phyloP scores from a whole-genome alignment of 2,113 vertebrate species.

The Proterorhinus semilunaris region DNA sequence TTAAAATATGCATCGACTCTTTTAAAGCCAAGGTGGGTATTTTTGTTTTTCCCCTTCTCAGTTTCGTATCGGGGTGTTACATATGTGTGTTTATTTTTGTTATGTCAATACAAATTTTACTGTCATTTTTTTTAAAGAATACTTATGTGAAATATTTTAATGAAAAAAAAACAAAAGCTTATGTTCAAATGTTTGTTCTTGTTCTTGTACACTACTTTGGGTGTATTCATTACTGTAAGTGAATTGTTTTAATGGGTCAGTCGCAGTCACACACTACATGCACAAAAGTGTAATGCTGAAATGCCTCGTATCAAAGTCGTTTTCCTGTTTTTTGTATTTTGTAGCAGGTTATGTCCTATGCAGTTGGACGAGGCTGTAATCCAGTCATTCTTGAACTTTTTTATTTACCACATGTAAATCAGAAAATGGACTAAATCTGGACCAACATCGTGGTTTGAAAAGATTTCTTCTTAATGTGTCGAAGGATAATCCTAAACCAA shows the following conservation, averaged over 20 bases:
- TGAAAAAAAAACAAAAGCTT: conserved; percentile 17
- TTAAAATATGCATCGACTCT: conserved; percentile 35
- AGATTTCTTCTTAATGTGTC: too few relatives aligned
- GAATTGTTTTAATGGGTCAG: background rate
- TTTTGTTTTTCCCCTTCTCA: background rate
- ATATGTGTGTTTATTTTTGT: conserved; percentile 51
- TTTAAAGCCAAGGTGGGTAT: conserved; percentile 16
- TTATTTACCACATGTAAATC: background rate
- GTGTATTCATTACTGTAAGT: conserved; percentile 18
- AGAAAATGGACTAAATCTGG: background rate
- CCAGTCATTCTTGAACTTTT: background rate
- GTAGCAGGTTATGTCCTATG: conserved; percentile 33
- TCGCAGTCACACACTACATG: conserved; percentile 19
- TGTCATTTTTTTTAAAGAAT: conserved; percentile 35
- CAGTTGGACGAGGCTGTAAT: conserved; percentile 11
- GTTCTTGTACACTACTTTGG: conserved; percentile 15
- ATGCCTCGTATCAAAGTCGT: conserved; percentile 17
- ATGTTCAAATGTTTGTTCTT: conserved; percentile 36
- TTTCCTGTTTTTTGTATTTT: conserved; percentile 7
- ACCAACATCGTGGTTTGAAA: too few relatives aligned
- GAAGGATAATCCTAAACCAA: too few relatives aligned
- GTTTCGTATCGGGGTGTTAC: conserved; percentile 46
- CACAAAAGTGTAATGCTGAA: conserved; percentile 14
- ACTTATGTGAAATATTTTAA: conserved; percentile 55
- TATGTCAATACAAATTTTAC: conserved; percentile 30